Percentiles rank a stretch among this genome's conserved stretches.
Evolutionary conservation across 1,140 invertebrate genomes (phyloP).

Genomic region (Homalodisca vitripennis): DNA sequence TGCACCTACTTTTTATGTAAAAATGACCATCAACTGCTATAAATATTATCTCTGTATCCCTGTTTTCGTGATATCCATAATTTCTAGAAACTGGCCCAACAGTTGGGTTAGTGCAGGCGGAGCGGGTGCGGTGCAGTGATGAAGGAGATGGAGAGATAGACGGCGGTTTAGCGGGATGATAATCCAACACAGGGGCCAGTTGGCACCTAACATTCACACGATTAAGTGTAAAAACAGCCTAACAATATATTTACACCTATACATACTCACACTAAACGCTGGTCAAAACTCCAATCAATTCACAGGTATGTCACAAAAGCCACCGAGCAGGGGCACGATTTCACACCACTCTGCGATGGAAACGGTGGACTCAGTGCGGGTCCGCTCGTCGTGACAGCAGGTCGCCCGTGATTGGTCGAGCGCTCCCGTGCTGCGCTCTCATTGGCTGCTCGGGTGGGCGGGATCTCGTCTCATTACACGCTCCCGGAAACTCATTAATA

Average conservation of each 20-base stretch:
- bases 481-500: neutral
- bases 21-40: neutral
- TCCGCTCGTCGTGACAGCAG: neutral
- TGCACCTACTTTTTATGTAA: no score
- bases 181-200: neutral
- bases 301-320: conserved; percentile 20
- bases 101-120: neutral
- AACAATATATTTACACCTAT: conserved; percentile 16
- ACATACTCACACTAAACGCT: conserved; percentile 20
- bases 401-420: conserved; percentile 6
- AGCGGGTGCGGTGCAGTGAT: neutral
- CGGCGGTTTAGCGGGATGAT: neutral
- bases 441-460: neutral
- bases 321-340: neutral
- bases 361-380: neutral
- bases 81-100: no score
- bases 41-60: neutral
- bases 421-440: neutral
- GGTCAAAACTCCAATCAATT: conserved; percentile 8
- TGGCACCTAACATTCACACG: conserved; percentile 3
- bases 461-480: neutral
- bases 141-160: neutral
- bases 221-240: conserved; percentile 3
- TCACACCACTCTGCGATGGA: conserved; percentile 1
- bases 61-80: no score